Conservation (phyloP, 2,113 vertebrate species). For the Trogon melanurus region DNA sequence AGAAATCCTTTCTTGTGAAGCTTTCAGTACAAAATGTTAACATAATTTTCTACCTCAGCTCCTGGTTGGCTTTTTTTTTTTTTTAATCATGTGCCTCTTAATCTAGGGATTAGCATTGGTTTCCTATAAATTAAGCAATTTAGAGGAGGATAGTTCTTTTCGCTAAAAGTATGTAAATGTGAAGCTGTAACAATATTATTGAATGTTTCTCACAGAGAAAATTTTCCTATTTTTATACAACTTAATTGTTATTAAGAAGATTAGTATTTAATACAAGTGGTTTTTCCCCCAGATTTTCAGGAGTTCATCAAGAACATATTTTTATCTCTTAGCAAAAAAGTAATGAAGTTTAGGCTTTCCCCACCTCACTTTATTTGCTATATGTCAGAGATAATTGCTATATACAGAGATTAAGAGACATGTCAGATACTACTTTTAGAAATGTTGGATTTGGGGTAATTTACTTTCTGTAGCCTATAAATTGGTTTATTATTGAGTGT, state of each 20-base stretch:
- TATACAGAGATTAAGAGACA: no score
- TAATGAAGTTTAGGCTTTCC: neutral
- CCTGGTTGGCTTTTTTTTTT: neutral
- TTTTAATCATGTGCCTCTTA: neutral
- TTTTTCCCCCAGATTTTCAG: neutral
- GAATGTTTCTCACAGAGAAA: neutral
- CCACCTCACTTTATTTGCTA: neutral
- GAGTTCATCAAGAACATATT: neutral
- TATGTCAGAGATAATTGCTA: neutral
- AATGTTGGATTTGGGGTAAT: neutral
- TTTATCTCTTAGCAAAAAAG: neutral
- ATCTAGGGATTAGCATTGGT: neutral
- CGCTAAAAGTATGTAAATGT: neutral
- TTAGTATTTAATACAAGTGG: neutral
- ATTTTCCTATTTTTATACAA: neutral
- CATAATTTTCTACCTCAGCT: conserved; percentile 19
- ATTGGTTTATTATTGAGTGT: neutral
- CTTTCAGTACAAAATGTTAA: neutral
- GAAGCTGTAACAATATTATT: neutral
- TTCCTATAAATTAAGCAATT: conserved; percentile 16
- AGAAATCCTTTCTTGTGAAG: neutral
- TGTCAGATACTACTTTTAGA: no score
- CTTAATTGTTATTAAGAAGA: neutral
- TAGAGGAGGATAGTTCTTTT: neutral
- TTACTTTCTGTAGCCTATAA: neutral